These are phyloP conservation scores for Drosophila cyrtoloma DNA, from an alignment of 2,888 invertebrate species.

Conservation along the genomic window DNA sequence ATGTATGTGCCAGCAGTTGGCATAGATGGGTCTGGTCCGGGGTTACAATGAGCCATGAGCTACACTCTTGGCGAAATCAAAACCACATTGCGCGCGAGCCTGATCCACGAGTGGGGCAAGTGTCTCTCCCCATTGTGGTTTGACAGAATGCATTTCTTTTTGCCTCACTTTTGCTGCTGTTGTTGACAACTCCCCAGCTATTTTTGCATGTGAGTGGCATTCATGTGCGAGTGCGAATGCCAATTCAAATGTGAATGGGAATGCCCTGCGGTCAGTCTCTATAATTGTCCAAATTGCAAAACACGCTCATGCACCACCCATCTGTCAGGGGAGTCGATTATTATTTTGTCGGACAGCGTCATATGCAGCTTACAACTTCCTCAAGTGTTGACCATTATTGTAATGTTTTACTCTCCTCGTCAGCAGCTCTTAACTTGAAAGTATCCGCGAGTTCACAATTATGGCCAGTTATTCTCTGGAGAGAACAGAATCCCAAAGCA, in stretches of 20 bases:
- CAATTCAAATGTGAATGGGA: constrained; percentile 3
- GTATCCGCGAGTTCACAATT: neutral
- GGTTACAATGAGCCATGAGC: constrained; percentile 28
- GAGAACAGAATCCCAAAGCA: neutral
- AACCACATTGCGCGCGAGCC: constrained; percentile 33
- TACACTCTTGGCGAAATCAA: constrained; percentile 35
- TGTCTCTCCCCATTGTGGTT: constrained; percentile 63
- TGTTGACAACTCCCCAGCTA: constrained; percentile 53
- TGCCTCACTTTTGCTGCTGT: constrained; percentile 7
- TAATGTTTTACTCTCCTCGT: no score
- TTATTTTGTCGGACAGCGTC: constrained; percentile 3
- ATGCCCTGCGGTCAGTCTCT: constrained; percentile 47
- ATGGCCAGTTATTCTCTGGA: neutral
- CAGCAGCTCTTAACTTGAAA: no score
- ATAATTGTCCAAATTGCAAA: constrained; percentile 45
- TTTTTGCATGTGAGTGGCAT: constrained; percentile 31
- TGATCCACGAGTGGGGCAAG: constrained; percentile 45
- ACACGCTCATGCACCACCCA: constrained; percentile 4
- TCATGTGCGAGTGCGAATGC: constrained; percentile 18
- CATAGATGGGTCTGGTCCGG: neutral
- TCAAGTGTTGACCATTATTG: neutral
- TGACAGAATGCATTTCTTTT: constrained; percentile 49
- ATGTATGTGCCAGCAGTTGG: neutral
- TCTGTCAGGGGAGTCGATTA: constrained; percentile 5
- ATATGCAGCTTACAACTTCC: neutral